Base-by-base conservation (phyloP, 2,888 invertebrate genomes). In the Nysson spinosus region DNA sequence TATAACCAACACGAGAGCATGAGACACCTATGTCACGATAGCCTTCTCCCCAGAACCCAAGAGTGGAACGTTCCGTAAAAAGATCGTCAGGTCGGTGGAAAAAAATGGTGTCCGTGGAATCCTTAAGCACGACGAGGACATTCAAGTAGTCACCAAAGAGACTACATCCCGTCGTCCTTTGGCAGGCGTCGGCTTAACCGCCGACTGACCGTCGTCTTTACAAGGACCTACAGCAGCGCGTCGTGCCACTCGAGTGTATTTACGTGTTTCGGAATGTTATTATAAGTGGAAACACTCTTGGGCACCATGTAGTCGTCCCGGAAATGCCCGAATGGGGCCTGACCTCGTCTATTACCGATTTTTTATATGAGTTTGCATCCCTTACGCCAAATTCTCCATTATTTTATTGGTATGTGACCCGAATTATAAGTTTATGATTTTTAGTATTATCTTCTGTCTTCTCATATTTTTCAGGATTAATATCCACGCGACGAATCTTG, bases 201-300 rank as follows among this genome's bases (percentile, higher is more conserved):
- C 55, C 63, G 64, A 66, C 60, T 52, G 67, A 66, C 62, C 72
- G 56, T 69, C 76, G 61, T 70, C 61, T 63, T 42, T 61, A 57
- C 51, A 60, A 72, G 74, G 83, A 84, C 84, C 84, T 84, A 83
- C 84, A 83, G 81, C 84, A 61, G 65, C 75, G 83, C 52, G 64
- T 30, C 75, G 62, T 72, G 77, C 79, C 77, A 75, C 78, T 83
- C 79, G 74, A 77, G 79, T 70, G 75, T 83, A 82, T 83, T 83
- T 83, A 84, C 79, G 81, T 83, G 79, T 81, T 81, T 74, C 75
- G 78, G 78, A 82, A 83, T 78, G 83, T 83, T 83, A 77, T 83
- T 83, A 81, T 78, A 82, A 82, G 82, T 81, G 82, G 80, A 81
- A 82, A 81, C 75, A 79, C 73, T 74, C 73, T 58, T 62, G 34